phyloP scores from a whole-genome alignment of 2,113 vertebrate genomes.

The Sylvia atricapilla region DNA sequence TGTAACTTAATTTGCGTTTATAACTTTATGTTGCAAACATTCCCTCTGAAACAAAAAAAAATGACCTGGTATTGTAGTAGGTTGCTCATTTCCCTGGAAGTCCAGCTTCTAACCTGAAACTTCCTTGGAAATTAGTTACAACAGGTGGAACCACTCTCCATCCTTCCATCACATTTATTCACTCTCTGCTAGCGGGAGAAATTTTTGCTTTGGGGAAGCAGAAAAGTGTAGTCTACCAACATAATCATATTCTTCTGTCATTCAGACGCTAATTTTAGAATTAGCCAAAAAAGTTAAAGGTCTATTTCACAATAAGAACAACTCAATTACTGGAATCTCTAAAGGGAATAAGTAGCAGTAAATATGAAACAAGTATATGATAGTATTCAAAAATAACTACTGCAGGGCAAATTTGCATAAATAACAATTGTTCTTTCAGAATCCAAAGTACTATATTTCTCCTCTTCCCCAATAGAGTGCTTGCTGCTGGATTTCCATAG shows the following conservation, averaged over 20 bases:
- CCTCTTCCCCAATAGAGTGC: neutral
- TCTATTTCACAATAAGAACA: conserved; percentile 35
- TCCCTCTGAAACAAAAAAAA: neutral
- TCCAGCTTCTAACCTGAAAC: conserved; percentile 11
- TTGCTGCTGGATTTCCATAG: neutral
- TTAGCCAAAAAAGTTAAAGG: conserved; percentile 49
- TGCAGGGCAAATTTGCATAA: neutral
- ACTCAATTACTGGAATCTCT: conserved; percentile 38
- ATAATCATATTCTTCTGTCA: conserved; percentile 44
- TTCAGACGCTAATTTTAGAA: conserved; percentile 53
- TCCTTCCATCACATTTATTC: conserved; percentile 67
- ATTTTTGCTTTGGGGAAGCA: conserved; percentile 59
- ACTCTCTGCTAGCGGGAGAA: conserved; percentile 18
- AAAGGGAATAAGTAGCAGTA: neutral
- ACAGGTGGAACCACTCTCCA: conserved; percentile 49
- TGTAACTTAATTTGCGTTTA: neutral
- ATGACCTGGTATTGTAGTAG: neutral
- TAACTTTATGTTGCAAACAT: neutral
- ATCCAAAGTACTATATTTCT: neutral
- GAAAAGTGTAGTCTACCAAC: conserved; percentile 26
- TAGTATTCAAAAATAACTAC: neutral
- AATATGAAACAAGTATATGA: neutral
- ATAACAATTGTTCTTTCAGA: neutral
- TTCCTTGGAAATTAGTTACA: conserved; percentile 40
- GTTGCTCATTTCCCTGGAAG: conserved; percentile 22